Percentiles rank a stretch among this genome's conserved stretches.
These are phyloP conservation scores for Stenopsyche tienmushanensis DNA, from an alignment of 1,140 invertebrate genomes.

Conservation along the genomic window DNA sequence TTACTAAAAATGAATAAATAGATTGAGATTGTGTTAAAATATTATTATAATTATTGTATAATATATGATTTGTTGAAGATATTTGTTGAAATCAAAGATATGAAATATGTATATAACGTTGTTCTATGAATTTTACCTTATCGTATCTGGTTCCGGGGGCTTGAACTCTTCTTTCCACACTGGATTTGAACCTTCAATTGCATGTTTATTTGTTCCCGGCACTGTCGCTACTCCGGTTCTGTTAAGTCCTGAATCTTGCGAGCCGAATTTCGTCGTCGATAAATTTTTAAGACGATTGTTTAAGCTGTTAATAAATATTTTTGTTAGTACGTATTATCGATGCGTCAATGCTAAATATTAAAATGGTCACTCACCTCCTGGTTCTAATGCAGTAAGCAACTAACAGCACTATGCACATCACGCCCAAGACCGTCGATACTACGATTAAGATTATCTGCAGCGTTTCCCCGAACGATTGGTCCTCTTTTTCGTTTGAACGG, in stretches of 20 bases:
- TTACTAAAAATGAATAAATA: constrained; percentile 48
- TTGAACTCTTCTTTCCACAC: constrained; percentile 59
- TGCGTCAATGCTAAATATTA: not conserved
- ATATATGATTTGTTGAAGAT: constrained; percentile 1
- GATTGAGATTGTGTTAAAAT: constrained; percentile 13
- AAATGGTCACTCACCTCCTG: constrained; percentile 48
- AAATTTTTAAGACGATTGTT: constrained; percentile 59
- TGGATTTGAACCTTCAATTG: constrained; percentile 67
- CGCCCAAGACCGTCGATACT: constrained; percentile 51
- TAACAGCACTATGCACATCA: constrained; percentile 53
- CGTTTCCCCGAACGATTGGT: constrained; percentile 43
- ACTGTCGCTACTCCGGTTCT: constrained; percentile 54
- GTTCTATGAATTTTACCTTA: constrained; percentile 47
- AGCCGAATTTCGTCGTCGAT: constrained; percentile 62
- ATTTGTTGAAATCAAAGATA: constrained; percentile 1
- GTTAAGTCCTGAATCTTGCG: constrained; percentile 61
- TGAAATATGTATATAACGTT: constrained; percentile 3
- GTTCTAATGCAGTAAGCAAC: constrained; percentile 55
- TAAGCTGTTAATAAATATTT: constrained; percentile 45
- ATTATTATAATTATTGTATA: constrained; percentile 24
- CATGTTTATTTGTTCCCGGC: constrained; percentile 69
- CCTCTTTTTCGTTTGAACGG: constrained; percentile 44
- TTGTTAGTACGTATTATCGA: not conserved
- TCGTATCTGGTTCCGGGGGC: constrained; percentile 52
- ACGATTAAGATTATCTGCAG: constrained; percentile 55